Evolutionary conservation across 2,888 invertebrate species (phyloP), one percentile per base, ranked within the genome.

Genomic region (Epistrophella euchroma): DNA sequence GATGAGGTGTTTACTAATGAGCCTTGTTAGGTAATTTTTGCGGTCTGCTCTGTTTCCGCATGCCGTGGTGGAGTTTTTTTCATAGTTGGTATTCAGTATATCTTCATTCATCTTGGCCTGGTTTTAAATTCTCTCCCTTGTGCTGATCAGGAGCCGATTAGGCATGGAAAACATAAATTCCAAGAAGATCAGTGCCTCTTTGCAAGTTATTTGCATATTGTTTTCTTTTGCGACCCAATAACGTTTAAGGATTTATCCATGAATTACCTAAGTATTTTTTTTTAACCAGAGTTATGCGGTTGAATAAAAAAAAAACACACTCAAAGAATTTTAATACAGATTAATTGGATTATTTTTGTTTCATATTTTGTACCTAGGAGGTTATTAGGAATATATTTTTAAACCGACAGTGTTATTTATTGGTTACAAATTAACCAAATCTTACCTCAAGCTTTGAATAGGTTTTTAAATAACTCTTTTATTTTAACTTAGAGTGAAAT

Each of bases 1-100:
- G 66, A 56, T 73, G 87, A 83, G 87, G 87, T 87, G 87, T 87
- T 83, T 87, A 78, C 86, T 87, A 87, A 87, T 82, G 86, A 87
- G 86, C 70, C 74, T 78, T 77, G 82, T 73, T 85, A 68, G 80
- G 72, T 76, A 81, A 76, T 85, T 76, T 71, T 72, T 62, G 72
- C 37, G 50, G 70, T 71, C 17, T 72, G 83, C 78, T 87, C 87
- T 79, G 78, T 58, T 75, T 87, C 83, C 87, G 87, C 87, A 87
- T 87, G 55, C 87, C 86, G 35, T 47, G 11, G 32, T 55, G 10
- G 55, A 50, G 17, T 19, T 71, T 37, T 70, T 56, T 37, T 50
- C 6, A 0, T 37, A 19, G 52, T 58, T 60, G 68, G 43, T 35
- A 79, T 64, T 35, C 71, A 15, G 32, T 62, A 64, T 78, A 64